phyloP scores from a whole-genome alignment of 1,140 invertebrate genomes.

The Drosophila neocordata region DNA sequence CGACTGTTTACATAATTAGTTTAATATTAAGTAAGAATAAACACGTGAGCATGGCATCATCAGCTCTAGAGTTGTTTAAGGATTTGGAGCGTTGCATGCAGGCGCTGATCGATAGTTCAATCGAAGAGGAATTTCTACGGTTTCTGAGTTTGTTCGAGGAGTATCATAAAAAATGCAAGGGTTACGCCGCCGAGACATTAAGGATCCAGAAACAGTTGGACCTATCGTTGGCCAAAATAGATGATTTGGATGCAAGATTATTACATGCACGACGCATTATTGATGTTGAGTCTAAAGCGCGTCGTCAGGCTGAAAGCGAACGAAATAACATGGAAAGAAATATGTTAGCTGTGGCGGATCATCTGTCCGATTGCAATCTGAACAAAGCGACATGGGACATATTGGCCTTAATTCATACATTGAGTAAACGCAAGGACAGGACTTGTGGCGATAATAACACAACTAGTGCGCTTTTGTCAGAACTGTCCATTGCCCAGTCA shows the following conservation, averaged over 20 bases:
- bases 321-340: slow-evolving; percentile 88
- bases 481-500: slow-evolving; percentile 92
- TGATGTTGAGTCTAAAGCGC: slow-evolving; percentile 89
- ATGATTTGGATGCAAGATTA: slow-evolving; percentile 89
- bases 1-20: background rate
- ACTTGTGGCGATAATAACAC: slow-evolving; percentile 82
- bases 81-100: slow-evolving; percentile 87
- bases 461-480: slow-evolving; percentile 88
- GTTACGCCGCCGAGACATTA: slow-evolving; percentile 87
- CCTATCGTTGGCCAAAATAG: slow-evolving; percentile 86
- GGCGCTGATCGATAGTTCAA: slow-evolving; percentile 86
- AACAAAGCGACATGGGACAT: slow-evolving; percentile 92
- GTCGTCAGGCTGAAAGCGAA: slow-evolving; percentile 86
- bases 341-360: slow-evolving; percentile 88
- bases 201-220: slow-evolving; percentile 87
- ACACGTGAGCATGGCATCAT: slow-evolving; percentile 76
- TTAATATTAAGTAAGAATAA: background rate
- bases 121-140: slow-evolving; percentile 88
- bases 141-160: slow-evolving; percentile 89
- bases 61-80: slow-evolving; percentile 85
- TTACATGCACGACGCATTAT: slow-evolving; percentile 90
- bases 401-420: slow-evolving; percentile 89
- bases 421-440: slow-evolving; percentile 82
- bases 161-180: slow-evolving; percentile 87
- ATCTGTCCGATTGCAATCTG: slow-evolving; percentile 87